These are phyloP conservation scores for Ginglymostoma cirratum DNA, from an alignment of 2,113 vertebrate genomes.

Conservation along the genomic window DNA sequence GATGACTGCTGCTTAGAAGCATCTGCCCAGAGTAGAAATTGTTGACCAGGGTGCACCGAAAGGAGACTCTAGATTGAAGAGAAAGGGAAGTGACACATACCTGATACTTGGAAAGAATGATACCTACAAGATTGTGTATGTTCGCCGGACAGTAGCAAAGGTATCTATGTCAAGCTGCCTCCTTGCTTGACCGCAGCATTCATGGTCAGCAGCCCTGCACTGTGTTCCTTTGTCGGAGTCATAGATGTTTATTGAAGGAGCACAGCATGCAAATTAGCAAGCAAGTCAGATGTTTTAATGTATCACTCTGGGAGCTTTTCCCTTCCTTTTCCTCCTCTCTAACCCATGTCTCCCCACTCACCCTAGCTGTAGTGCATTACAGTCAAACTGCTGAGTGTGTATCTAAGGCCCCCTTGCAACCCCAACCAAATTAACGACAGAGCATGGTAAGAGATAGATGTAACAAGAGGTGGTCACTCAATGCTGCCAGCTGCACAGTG, in stretches of 20 bases:
- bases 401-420: not conserved
- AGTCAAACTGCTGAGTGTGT: not conserved
- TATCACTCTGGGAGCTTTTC: not conserved
- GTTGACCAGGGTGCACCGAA: not conserved
- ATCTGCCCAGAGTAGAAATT: not conserved
- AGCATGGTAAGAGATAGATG: not conserved
- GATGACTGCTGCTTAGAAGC: not conserved
- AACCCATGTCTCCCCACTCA: too few species aligned
- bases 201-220: not conserved
- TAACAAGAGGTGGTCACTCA: not conserved
- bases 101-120: not conserved
- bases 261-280: not conserved
- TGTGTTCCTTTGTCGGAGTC: not conserved
- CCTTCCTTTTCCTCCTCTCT: not conserved
- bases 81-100: not conserved
- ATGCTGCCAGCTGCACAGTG: not conserved
- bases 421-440: not conserved
- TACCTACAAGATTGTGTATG: not conserved
- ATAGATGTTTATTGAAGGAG: not conserved
- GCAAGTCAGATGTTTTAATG: not conserved
- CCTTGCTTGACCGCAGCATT: not conserved
- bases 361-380: not conserved
- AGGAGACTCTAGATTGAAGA: not conserved
- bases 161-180: not conserved
- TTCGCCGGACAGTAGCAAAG: not conserved